A percentile compares a stretch with the other conserved stretches of the same genome.
Conservation (phyloP, 2,888 invertebrate species). For the Polyploca ridens region DNA sequence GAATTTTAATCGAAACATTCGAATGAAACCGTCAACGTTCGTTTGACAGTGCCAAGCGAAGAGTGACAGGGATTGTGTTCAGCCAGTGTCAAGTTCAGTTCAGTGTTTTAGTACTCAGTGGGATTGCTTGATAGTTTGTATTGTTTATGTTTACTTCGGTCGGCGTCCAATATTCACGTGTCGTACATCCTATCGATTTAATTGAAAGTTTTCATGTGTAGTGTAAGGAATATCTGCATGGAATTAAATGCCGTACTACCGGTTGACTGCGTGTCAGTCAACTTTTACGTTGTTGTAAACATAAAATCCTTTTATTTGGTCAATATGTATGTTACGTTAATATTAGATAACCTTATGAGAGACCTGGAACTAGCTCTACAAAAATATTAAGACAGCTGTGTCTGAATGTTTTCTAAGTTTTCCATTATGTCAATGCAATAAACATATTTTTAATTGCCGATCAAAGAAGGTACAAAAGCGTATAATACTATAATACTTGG, state of each 20-base stretch:
- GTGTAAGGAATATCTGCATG: slow-evolving; percentile 24
- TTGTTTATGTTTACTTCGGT: slow-evolving; percentile 55
- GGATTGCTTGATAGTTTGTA: slow-evolving; percentile 27
- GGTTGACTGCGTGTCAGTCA: background rate
- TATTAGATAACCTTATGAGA: too few relatives aligned
- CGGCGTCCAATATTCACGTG: slow-evolving; percentile 48
- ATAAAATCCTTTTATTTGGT: background rate
- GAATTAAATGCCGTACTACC: background rate
- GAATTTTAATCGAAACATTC: slow-evolving; percentile 57
- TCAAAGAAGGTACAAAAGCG: too few relatives aligned
- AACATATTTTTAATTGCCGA: too few relatives aligned
- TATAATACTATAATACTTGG: too few relatives aligned
- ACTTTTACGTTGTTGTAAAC: too few relatives aligned
- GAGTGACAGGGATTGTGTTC: slow-evolving; percentile 53
- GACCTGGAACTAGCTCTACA: too few relatives aligned
- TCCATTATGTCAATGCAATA: too few relatives aligned
- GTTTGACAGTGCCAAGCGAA: slow-evolving; percentile 46
- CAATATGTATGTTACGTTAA: background rate
- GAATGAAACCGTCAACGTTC: slow-evolving; percentile 59
- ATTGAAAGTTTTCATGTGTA: slow-evolving; percentile 42
- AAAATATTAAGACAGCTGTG: too few relatives aligned
- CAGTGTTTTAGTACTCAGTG: slow-evolving; percentile 32
- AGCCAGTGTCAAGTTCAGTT: slow-evolving; percentile 64
- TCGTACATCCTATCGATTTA: slow-evolving; percentile 39
- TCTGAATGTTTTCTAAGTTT: too few relatives aligned